Base-by-base conservation (phyloP, 2,797 vertebrate genomes). In the Phyllotis vaccarum region DNA sequence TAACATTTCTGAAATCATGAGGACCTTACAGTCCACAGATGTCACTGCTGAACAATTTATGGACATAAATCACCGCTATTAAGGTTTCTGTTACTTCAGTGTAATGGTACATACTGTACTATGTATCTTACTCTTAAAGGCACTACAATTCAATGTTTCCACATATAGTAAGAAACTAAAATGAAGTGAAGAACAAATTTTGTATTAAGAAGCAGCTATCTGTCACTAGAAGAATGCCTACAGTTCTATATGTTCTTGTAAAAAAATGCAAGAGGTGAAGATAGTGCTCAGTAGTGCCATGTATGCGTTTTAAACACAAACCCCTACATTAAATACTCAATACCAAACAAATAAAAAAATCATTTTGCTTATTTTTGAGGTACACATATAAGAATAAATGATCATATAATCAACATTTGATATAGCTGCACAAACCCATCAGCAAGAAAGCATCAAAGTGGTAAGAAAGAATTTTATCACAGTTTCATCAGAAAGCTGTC, bases 361-460 rank as follows among this genome's bases (percentile, higher is more conserved):
- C 21, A 92, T 66, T 95, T 85, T 66, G n/a, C 79, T 93, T 74
- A 62, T 2, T 58, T 95, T 92, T 92, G 83, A 70, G 62, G 94
- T 37, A 46, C 34, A 8, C 43, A 75, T 56, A 81, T 37, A 90
- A 78, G 60, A 92, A 40, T 62, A 87, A 95, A 90, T 93, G 8
- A 37, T 16, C 9, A 76, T 49, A 72, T 0, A 83, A 88, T 82
- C 21, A 72, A 43, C 3, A 68, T 19, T 85, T 54, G 64, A 46
- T n/a, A 83, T 43, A 89, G 89, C 22, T 62, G 52, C 66, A 34
- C 89, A 21, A 86, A 2, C 54, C 92, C 58, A 93, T 88, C 60
- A 86, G 64, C 88, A 78, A 7, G 68, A 64, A 93, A 88, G 31
- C 76, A 89, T 22, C 78, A n/a, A 92, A 91, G 62, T 68, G 7